Evolutionary conservation across 1,140 invertebrate genomes (phyloP), one percentile per base, ranked within the genome.

Genomic region (Hyles euphorbiae): DNA sequence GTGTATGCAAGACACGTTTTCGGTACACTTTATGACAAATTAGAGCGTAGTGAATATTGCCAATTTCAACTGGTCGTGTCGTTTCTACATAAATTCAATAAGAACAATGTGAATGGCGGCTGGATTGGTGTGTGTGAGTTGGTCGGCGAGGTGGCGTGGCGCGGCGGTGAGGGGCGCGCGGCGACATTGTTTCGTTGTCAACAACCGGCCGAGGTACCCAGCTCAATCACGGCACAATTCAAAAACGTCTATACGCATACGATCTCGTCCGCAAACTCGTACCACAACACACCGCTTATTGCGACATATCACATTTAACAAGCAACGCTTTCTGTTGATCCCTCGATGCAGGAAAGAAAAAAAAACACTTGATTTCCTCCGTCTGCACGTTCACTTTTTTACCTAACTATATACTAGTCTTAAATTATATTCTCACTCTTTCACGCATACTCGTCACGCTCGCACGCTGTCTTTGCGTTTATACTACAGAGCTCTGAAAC

Each of bases 381-480:
- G 76, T 77, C 60, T 79, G 73, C 75, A 75, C 69, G 68, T 78
- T 78, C 74, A 81, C 70, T 78, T 82, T 80, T 86, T 88, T 71
- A 74, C 83, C 85, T 88, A 88, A 83, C 85, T 88, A 88, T 74
- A 73, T 74, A 71, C 85, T 88, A 88, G 46, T 78, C 81, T 88
- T 87, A 87, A 73, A 76, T 72, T 74, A 78, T 11, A 57, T 64
- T 67, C 53, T 67, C 81, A 79, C 70, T 62, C 81, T 67, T 73
- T 62, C 72, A 60, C 76, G 61, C 61, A 56, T 54, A 56, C 56
- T 47, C 58, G 54, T 56, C 53, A 33, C 53, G 53, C 40, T 61
- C 68, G 60, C 63, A 68, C 61, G 59, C 74, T 67, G 72, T 74
- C 75, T 81, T 75, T 71, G 65, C 70, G 63, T 72, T 68, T 81